Conservation (phyloP, 2,888 invertebrate genomes). For the Phalangium opilio region DNA sequence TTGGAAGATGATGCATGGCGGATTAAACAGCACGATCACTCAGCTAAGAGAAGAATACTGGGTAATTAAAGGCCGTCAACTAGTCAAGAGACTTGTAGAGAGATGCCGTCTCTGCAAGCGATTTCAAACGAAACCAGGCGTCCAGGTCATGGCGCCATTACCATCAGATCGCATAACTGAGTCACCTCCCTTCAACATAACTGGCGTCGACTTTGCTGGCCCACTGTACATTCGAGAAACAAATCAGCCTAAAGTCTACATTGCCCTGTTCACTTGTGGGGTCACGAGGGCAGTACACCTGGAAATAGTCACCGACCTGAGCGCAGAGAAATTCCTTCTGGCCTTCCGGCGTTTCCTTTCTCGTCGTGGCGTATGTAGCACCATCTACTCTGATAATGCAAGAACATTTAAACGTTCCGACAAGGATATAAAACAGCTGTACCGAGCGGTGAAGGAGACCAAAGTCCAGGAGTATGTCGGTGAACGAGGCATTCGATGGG, state of each 20-base stretch:
- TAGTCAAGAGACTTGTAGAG: not conserved
- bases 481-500: no score
- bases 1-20: not conserved
- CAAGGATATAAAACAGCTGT: not conserved
- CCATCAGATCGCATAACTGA: not conserved
- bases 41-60: slow-evolving; percentile 3
- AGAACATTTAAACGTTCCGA: not conserved
- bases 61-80: not conserved
- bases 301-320: no score
- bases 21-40: not conserved
- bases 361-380: not conserved
- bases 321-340: no score
- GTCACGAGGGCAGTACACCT: no score
- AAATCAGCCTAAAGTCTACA: no score
- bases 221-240: no score
- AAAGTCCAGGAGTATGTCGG: slow-evolving; percentile 1
- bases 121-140: slow-evolving; percentile 1
- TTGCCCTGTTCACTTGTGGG: no score
- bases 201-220: no score
- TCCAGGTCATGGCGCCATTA: not conserved
- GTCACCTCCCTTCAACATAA: not conserved
- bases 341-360: not conserved
- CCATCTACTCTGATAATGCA: not conserved
- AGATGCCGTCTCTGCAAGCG: not conserved
- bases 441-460: no score